Conservation (phyloP, 2,888 invertebrate genomes). For the Chloroclysta siterata region DNA sequence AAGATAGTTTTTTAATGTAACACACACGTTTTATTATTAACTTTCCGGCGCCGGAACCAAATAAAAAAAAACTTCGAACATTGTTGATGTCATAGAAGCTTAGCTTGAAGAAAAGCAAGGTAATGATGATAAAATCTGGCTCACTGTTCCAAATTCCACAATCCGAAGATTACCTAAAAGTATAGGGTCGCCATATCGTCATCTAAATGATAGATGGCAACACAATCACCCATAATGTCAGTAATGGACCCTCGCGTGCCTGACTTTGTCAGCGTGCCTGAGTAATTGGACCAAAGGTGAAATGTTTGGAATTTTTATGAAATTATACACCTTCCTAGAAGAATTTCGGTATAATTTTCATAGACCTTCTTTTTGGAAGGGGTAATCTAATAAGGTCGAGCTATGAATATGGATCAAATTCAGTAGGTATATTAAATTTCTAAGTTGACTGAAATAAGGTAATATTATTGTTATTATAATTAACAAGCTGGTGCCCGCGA, state of each 20-base stretch:
- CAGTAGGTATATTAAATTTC: no score
- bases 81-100: no score
- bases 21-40: no score
- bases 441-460: no score
- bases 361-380: slow-evolving; percentile 21
- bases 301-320: slow-evolving; percentile 59
- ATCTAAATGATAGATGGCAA: slow-evolving; percentile 28
- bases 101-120: neutral
- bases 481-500: no score
- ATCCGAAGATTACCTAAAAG: neutral
- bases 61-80: no score
- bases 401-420: neutral
- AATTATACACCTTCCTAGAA: slow-evolving; percentile 56
- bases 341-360: slow-evolving; percentile 48
- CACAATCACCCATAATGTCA: slow-evolving; percentile 27
- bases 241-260: slow-evolving; percentile 37
- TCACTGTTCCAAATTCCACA: neutral
- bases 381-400: slow-evolving; percentile 12
- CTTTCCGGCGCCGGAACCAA: no score
- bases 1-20: no score
- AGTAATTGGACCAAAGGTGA: slow-evolving; percentile 56
- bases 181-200: slow-evolving; percentile 27
- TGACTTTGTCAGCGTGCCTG: slow-evolving; percentile 47
- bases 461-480: no score
- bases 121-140: neutral